Conservation (phyloP, 2,888 invertebrate species). For the Lasioglossum villosulum region DNA sequence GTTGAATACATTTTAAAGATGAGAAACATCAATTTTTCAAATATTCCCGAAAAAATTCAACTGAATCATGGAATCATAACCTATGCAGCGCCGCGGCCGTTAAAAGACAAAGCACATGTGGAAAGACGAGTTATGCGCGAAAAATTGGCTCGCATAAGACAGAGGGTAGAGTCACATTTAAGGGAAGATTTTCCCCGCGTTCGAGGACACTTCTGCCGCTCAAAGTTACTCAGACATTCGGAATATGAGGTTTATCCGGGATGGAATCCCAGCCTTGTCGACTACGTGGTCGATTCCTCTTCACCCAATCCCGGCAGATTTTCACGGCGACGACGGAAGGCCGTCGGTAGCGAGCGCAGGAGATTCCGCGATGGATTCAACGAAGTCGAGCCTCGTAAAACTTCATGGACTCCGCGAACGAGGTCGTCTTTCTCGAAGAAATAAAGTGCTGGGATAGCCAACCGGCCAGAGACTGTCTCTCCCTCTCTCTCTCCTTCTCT, state of each 20-base stretch:
- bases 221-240: constrained; percentile 1
- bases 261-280: constrained; percentile 9
- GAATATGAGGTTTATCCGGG: constrained; percentile 21
- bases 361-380: constrained; percentile 28
- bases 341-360: constrained; percentile 12
- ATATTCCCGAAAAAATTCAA: not conserved
- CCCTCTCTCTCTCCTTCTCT: not conserved
- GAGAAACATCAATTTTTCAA: not conserved
- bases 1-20: not conserved
- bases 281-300: constrained; percentile 19
- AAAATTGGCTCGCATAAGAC: not conserved
- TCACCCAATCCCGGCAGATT: constrained; percentile 9
- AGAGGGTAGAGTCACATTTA: not conserved
- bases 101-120: not conserved
- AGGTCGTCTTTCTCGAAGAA: constrained; percentile 19
- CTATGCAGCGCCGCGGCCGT: not conserved
- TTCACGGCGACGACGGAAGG: constrained; percentile 4
- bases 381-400: constrained; percentile 41
- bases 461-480: not conserved
- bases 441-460: constrained; percentile 12
- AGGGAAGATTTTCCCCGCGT: not conserved
- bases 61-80: not conserved
- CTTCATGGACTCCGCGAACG: constrained; percentile 29
- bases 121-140: not conserved
- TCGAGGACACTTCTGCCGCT: not conserved